phyloP scores from a whole-genome alignment of 2,888 invertebrate genomes.

The Cenopis cana region DNA sequence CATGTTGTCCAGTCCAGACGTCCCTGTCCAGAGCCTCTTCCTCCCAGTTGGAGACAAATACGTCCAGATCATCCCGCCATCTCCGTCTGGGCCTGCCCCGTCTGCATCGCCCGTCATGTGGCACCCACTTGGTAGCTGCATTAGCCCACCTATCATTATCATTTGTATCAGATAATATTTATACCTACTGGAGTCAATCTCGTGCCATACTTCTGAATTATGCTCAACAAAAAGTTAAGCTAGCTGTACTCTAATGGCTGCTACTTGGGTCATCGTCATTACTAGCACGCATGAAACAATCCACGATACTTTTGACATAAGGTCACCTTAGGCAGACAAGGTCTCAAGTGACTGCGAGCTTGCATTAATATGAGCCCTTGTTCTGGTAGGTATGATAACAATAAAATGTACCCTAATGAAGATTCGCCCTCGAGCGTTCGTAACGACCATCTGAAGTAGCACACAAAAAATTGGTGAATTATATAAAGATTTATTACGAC shows the following conservation, averaged over 20 bases:
- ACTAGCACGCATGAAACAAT: slow-evolving; percentile 39
- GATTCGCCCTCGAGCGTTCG: slow-evolving; percentile 71
- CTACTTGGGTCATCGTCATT: slow-evolving; percentile 42
- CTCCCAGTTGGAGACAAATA: too few relatives aligned
- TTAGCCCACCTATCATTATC: too few relatives aligned
- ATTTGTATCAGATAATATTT: neutral
- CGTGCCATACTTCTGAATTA: slow-evolving; percentile 38
- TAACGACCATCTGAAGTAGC: slow-evolving; percentile 83
- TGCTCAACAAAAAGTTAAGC: slow-evolving; percentile 30
- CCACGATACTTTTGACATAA: slow-evolving; percentile 38
- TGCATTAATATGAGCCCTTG: neutral
- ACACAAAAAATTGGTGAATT: slow-evolving; percentile 71
- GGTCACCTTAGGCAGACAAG: neutral
- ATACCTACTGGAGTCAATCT: slow-evolving; percentile 5
- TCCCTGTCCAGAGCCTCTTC: too few relatives aligned
- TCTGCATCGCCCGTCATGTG: too few relatives aligned
- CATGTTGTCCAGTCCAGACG: too few relatives aligned
- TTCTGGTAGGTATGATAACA: slow-evolving; percentile 36
- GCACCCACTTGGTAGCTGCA: too few relatives aligned
- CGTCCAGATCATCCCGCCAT: too few relatives aligned
- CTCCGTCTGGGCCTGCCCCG: too few relatives aligned
- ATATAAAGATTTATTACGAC: slow-evolving; percentile 79
- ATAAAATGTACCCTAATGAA: slow-evolving; percentile 69
- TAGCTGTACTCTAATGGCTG: slow-evolving; percentile 38
- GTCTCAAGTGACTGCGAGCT: neutral